These are phyloP conservation scores for Drosophila colorata DNA, from an alignment of 2,888 invertebrate genomes.

Conservation along the genomic window DNA sequence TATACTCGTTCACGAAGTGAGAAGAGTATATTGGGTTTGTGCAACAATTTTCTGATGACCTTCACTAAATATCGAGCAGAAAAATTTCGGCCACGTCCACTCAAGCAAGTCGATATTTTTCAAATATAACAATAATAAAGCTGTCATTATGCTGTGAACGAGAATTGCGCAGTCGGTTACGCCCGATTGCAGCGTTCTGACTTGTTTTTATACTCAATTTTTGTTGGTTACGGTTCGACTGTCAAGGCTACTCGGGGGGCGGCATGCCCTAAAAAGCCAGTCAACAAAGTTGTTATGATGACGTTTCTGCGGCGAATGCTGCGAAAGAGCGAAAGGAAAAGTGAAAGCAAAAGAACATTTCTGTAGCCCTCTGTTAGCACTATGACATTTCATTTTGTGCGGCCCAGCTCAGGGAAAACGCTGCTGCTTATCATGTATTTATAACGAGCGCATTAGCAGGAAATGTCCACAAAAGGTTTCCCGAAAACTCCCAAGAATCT, in stretches of 20 bases:
- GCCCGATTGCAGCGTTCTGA: no score
- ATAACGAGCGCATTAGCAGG: constrained; percentile 66
- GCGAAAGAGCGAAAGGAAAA: not conserved
- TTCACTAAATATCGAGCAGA: no score
- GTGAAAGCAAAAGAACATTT: constrained; percentile 42
- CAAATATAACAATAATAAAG: no score
- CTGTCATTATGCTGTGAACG: no score
- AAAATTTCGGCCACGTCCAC: no score
- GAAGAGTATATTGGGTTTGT: no score
- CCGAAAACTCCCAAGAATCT: constrained; percentile 36
- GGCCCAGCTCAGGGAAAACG: constrained; percentile 20
- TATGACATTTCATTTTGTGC: constrained; percentile 54
- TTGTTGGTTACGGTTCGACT: constrained; percentile 31
- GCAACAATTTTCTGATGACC: no score
- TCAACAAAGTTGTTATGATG: constrained; percentile 74
- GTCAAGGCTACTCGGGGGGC: constrained; percentile 31
- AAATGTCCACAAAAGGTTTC: constrained; percentile 51
- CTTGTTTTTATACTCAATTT: no score
- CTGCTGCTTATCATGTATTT: constrained; percentile 64
- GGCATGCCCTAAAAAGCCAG: constrained; percentile 32
- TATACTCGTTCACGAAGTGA: not conserved
- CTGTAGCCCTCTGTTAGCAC: constrained; percentile 16
- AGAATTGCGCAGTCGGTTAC: no score
- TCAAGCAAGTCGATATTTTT: no score
- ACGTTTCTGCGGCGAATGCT: constrained; percentile 51